These are phyloP conservation scores for Sminthurides aquaticus DNA, from an alignment of 2,888 invertebrate genomes.

Conservation along the genomic window DNA sequence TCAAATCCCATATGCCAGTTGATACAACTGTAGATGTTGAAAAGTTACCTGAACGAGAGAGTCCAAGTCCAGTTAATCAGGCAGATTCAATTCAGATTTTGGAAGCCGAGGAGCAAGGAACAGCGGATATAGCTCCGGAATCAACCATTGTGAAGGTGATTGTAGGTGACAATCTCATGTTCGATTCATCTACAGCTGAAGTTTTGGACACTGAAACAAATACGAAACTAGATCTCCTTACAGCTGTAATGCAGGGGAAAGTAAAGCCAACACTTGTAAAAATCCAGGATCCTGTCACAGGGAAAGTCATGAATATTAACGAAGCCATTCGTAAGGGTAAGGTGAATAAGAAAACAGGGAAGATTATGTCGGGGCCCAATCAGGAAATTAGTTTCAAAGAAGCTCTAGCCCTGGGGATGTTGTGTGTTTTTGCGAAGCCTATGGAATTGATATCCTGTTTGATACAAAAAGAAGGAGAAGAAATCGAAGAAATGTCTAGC, in stretches of 20 bases:
- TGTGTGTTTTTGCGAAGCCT: constrained; percentile 68
- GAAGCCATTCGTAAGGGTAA: constrained; percentile 71
- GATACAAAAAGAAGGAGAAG: constrained; percentile 4
- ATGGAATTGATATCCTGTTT: constrained; percentile 45
- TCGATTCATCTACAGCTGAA: constrained; percentile 67
- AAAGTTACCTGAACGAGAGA: not conserved
- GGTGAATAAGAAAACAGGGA: constrained; percentile 62
- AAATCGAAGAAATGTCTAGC: not conserved
- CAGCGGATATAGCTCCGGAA: not conserved
- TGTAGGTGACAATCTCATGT: constrained; percentile 58
- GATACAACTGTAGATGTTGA: not conserved
- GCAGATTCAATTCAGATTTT: not conserved
- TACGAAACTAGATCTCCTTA: constrained; percentile 54
- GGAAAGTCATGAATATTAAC: constrained; percentile 59
- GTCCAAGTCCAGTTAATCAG: not conserved
- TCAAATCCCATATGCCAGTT: too few relatives aligned
- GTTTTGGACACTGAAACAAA: constrained; percentile 63
- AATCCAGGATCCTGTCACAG: constrained; percentile 62
- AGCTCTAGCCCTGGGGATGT: constrained; percentile 68
- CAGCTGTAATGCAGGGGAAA: constrained; percentile 68
- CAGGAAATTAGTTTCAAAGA: constrained; percentile 62
- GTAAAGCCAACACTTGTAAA: constrained; percentile 61
- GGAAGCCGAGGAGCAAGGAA: not conserved
- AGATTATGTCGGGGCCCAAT: constrained; percentile 56
- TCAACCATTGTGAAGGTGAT: too few relatives aligned